Evolutionary conservation across 2,113 vertebrate genomes (phyloP).

Genomic region (Engraulis encrasicolus): DNA sequence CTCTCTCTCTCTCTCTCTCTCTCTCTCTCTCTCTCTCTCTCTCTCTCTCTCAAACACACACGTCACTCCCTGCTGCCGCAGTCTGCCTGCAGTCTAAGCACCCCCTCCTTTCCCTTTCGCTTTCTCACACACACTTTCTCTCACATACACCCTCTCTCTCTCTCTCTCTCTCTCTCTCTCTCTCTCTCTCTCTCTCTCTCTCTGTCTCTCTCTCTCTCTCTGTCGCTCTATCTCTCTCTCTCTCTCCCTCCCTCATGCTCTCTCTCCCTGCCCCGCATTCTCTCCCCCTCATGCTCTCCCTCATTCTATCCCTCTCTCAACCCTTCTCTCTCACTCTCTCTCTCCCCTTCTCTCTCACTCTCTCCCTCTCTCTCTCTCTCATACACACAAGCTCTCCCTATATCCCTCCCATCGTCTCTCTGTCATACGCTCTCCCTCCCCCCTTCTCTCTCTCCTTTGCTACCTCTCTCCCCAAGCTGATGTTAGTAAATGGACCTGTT

Average conservation of each 20-base stretch:
- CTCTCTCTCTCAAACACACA: background rate
- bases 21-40: background rate
- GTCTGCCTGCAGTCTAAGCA: slow-evolving; percentile 31
- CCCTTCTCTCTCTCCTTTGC: slow-evolving; percentile 35
- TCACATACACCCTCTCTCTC: slow-evolving; percentile 23
- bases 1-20: slow-evolving; percentile 42
- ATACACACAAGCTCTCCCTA: too few relatives aligned
- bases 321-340: slow-evolving; percentile 22
- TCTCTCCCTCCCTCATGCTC: slow-evolving; percentile 21
- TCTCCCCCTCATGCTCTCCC: too few relatives aligned
- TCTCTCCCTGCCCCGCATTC: slow-evolving; percentile 3
- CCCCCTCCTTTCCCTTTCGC: slow-evolving; percentile 14
- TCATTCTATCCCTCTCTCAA: slow-evolving; percentile 30
- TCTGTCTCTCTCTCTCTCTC: slow-evolving; percentile 29
- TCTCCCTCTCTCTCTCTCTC: slow-evolving; percentile 17
- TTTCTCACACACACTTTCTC: too few relatives aligned
- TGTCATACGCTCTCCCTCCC: slow-evolving; percentile 25
- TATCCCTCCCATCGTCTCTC: slow-evolving; percentile 17
- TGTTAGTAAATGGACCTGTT: slow-evolving; percentile 71
- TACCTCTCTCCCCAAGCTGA: too few relatives aligned
- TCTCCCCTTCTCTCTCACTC: slow-evolving; percentile 35
- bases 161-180: slow-evolving; percentile 25
- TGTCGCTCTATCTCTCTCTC: slow-evolving; percentile 32
- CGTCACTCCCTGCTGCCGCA: slow-evolving; percentile 41
- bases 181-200: slow-evolving; percentile 35